Evolutionary conservation across 1,140 invertebrate genomes (phyloP).

Genomic region (Globodera ellingtonae): DNA sequence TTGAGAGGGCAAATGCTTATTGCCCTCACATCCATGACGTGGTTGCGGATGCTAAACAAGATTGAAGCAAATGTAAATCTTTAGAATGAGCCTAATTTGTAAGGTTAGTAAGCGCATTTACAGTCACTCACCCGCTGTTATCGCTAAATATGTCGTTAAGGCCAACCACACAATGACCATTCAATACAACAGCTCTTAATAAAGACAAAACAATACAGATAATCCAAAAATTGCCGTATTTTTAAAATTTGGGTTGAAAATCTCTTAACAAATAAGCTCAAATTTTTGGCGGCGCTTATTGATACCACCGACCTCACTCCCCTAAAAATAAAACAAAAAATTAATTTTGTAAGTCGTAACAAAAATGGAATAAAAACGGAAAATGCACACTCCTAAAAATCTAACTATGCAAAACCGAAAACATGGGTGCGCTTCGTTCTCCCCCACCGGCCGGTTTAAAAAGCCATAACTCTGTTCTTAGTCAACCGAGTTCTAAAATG

Average conservation of each 20-base stretch:
- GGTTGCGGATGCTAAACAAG: slow-evolving; percentile 41
- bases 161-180: slow-evolving; percentile 45
- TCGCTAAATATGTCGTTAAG: slow-evolving; percentile 51
- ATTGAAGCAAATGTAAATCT: not conserved
- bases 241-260: no score
- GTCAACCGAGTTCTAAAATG: slow-evolving; percentile 2
- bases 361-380: no score
- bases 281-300: no score
- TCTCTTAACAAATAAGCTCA: no score
- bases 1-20: slow-evolving; percentile 30
- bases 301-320: no score
- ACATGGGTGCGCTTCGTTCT: no score
- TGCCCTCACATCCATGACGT: slow-evolving; percentile 42
- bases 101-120: not conserved
- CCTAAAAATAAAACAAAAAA: no score
- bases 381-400: no score
- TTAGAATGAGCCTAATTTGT: not conserved
- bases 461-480: no score
- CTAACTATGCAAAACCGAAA: no score
- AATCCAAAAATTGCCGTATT: not conserved
- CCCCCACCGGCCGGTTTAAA: no score
- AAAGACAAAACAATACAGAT: not conserved
- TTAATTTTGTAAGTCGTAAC: no score
- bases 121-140: slow-evolving; percentile 39
- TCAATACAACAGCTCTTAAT: slow-evolving; percentile 38